These are phyloP conservation scores for Leuciscus idus DNA, from an alignment of 2,113 vertebrate genomes.

Conservation along the genomic window DNA sequence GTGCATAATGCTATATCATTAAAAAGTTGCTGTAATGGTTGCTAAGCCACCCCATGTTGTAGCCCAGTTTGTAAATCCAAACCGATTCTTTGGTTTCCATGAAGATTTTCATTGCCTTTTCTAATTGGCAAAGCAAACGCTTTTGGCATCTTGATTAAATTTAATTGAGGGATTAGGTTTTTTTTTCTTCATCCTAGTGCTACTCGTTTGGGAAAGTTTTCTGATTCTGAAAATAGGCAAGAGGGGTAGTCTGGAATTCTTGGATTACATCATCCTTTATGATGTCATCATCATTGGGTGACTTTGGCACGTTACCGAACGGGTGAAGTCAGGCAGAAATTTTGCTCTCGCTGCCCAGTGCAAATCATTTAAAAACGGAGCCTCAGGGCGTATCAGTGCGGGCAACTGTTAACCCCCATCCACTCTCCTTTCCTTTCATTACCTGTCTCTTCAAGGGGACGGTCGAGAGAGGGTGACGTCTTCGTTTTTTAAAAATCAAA, in stretches of 20 bases:
- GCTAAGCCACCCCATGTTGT: not conserved
- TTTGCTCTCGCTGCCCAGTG: slow-evolving; percentile 41
- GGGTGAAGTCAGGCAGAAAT: slow-evolving; percentile 57
- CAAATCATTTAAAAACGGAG: slow-evolving; percentile 52
- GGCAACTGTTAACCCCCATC: slow-evolving; percentile 40
- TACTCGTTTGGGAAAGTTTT: slow-evolving; percentile 22
- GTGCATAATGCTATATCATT: not conserved
- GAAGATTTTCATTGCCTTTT: not conserved
- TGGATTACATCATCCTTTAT: slow-evolving; percentile 63
- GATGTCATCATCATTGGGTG: slow-evolving; percentile 64
- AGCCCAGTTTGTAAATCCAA: not conserved
- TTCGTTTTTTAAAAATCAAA: slow-evolving; percentile 36
- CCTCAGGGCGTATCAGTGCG: slow-evolving; percentile 36
- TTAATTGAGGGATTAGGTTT: slow-evolving; percentile 2
- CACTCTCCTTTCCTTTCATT: slow-evolving; percentile 41
- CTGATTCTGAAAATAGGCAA: slow-evolving; percentile 43
- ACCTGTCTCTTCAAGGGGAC: slow-evolving; percentile 42
- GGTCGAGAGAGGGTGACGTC: slow-evolving; percentile 49
- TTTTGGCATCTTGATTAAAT: slow-evolving; percentile 9
- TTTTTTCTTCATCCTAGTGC: not conserved
- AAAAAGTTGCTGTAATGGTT: not conserved
- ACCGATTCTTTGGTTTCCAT: not conserved
- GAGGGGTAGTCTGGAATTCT: slow-evolving; percentile 53
- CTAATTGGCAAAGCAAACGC: not conserved
- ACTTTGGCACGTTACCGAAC: slow-evolving; percentile 60